These are phyloP conservation scores for Thalpophila matura DNA, from an alignment of 2,888 invertebrate species.

Conservation along the genomic window DNA sequence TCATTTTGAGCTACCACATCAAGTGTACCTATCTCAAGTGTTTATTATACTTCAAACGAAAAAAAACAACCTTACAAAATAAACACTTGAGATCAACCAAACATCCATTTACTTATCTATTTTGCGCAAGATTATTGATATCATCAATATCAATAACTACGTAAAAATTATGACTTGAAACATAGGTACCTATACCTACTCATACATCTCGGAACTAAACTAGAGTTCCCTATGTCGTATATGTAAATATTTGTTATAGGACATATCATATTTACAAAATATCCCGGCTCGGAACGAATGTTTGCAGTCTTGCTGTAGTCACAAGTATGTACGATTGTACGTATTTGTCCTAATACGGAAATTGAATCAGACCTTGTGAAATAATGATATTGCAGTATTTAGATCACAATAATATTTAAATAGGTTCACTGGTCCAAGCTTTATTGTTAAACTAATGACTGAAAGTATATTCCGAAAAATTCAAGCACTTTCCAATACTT, in stretches of 20 bases:
- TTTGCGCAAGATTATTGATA: slow-evolving; percentile 16
- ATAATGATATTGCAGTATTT: slow-evolving; percentile 7
- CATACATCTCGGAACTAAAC: too few species aligned
- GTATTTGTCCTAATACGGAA: slow-evolving; percentile 19
- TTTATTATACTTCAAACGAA: background rate
- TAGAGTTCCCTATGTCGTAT: background rate
- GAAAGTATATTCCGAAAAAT: slow-evolving; percentile 1
- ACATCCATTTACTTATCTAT: background rate
- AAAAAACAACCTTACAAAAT: background rate
- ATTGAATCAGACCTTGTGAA: slow-evolving; percentile 15
- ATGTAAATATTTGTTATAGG: background rate
- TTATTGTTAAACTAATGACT: background rate
- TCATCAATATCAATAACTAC: background rate
- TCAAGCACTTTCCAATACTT: background rate
- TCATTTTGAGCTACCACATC: too few species aligned
- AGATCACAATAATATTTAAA: background rate
- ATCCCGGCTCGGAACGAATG: slow-evolving; percentile 2
- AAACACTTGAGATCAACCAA: slow-evolving; percentile 21
- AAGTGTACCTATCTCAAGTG: too few species aligned
- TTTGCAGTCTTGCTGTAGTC: slow-evolving; percentile 1
- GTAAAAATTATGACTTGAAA: background rate
- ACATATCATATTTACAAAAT: slow-evolving; percentile 23
- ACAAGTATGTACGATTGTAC: background rate
- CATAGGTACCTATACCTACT: background rate
- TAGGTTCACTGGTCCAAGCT: background rate